Conservation (phyloP, 1,140 invertebrate species). For the Campoletis sonorensis region DNA sequence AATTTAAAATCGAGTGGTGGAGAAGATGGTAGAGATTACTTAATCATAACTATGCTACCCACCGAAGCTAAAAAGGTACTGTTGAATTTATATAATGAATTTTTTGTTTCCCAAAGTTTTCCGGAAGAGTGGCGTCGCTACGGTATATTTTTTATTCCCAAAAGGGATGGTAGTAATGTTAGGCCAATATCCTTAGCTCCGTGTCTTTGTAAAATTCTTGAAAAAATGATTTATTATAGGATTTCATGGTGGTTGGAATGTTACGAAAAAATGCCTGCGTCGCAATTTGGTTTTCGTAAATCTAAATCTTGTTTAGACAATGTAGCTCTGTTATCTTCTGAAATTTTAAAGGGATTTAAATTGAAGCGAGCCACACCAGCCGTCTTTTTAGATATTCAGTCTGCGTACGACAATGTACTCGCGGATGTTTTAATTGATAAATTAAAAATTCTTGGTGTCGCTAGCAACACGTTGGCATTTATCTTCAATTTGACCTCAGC, state of each 20-base stretch:
- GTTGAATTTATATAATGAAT: slow-evolving; percentile 47
- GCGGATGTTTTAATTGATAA: slow-evolving; percentile 31
- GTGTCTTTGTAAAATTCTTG: slow-evolving; percentile 45
- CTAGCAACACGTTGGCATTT: slow-evolving; percentile 23
- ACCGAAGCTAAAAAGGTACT: background rate
- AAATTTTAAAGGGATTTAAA: slow-evolving; percentile 25
- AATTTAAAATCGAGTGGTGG: slow-evolving; percentile 35
- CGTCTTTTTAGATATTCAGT: slow-evolving; percentile 37
- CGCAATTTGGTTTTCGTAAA: slow-evolving; percentile 45
- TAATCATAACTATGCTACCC: slow-evolving; percentile 38
- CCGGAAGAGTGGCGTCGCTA: slow-evolving; percentile 53
- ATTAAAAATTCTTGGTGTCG: slow-evolving; percentile 27
- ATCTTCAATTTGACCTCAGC: slow-evolving; percentile 22
- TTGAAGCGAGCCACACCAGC: background rate
- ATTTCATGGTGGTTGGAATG: slow-evolving; percentile 34
- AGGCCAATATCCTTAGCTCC: slow-evolving; percentile 54
- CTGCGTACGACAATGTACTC: slow-evolving; percentile 45
- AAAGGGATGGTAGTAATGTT: slow-evolving; percentile 50
- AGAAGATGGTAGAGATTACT: slow-evolving; percentile 51
- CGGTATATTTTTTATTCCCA: slow-evolving; percentile 56
- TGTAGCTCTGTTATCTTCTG: slow-evolving; percentile 11
- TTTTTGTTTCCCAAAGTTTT: slow-evolving; percentile 42
- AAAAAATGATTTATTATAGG: slow-evolving; percentile 45
- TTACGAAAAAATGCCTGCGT: slow-evolving; percentile 14
- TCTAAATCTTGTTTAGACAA: slow-evolving; percentile 44